Evolutionary conservation across 2,797 vertebrate species (phyloP).

Genomic region (Hydrocynus forskahlii): DNA sequence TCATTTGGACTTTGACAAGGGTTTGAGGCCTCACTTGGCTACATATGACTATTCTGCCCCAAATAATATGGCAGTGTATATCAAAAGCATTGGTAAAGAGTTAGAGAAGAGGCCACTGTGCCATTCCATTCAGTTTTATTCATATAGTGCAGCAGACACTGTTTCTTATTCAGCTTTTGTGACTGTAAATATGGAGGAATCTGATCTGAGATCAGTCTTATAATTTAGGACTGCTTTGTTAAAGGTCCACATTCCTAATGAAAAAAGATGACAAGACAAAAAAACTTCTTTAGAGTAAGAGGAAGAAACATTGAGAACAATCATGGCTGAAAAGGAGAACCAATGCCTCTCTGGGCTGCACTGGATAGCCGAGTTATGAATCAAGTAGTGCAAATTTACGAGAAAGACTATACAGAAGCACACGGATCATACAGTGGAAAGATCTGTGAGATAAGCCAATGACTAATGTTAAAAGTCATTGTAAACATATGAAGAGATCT

Average conservation of each 20-base stretch:
- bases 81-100: background rate
- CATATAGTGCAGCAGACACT: background rate
- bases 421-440: background rate
- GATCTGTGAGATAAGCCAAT: slow-evolving; percentile 2
- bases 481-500: background rate
- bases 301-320: background rate
- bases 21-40: slow-evolving; percentile 22
- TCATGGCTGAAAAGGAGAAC: background rate
- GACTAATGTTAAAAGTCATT: background rate
- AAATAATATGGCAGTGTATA: slow-evolving; percentile 14
- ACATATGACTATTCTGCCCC: slow-evolving; percentile 14
- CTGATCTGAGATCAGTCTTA: background rate
- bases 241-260: background rate
- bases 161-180: background rate
- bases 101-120: background rate
- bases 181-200: background rate
- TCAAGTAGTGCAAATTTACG: background rate
- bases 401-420: background rate
- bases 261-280: background rate
- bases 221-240: background rate
- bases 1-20: slow-evolving; percentile 55
- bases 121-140: background rate
- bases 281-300: background rate
- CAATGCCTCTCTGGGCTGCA: background rate
- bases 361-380: background rate